phyloP scores from a whole-genome alignment of 2,797 vertebrate species.

The Microhierax caerulescens region DNA sequence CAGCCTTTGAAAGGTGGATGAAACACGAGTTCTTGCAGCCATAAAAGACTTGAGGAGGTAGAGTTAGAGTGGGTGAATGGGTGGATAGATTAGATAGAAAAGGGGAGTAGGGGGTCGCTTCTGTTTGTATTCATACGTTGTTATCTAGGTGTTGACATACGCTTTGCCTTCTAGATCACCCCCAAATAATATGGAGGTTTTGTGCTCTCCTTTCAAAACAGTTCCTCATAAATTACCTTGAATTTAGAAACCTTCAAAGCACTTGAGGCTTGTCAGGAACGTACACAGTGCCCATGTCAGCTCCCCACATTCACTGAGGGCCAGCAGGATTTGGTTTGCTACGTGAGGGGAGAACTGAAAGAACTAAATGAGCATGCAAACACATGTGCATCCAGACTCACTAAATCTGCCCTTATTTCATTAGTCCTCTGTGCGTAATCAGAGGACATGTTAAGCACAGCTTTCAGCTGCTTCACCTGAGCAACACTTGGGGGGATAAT shows the following conservation, averaged over 20 bases:
- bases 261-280: constrained; percentile 1
- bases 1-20: constrained; percentile 65
- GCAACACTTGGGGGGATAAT: constrained; percentile 35
- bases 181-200: constrained; percentile 39
- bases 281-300: not conserved
- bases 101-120: not conserved
- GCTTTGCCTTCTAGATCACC: constrained; percentile 22
- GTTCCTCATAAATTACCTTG: constrained; percentile 42
- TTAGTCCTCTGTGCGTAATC: constrained; percentile 4
- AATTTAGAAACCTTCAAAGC: constrained; percentile 20
- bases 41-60: not conserved
- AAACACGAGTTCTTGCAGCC: constrained; percentile 44
- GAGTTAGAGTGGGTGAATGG: not conserved
- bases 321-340: constrained; percentile 3
- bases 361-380: not conserved
- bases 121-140: constrained; percentile 35
- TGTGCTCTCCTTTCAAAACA: constrained; percentile 28
- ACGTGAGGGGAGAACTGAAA: not conserved
- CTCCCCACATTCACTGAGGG: not conserved
- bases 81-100: not conserved
- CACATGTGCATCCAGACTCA: not conserved
- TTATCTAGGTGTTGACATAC: not conserved
- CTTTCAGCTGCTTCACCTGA: constrained; percentile 25
- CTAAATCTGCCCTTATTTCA: not conserved
- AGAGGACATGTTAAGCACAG: constrained; percentile 10